Conservation (phyloP, 35 echinoderm and acorn worm species). For the Ptychodera flava region DNA sequence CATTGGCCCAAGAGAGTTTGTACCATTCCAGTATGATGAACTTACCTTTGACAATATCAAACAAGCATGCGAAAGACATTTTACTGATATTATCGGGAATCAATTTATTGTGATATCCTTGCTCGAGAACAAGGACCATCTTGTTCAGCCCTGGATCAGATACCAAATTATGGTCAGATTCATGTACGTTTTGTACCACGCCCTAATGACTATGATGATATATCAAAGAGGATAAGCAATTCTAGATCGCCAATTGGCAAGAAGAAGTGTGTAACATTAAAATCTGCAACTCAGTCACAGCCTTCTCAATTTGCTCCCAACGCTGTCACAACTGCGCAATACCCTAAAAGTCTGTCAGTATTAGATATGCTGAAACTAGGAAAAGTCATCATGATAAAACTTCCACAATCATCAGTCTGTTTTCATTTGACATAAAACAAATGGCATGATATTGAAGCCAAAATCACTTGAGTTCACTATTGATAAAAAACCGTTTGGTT, state of each 20-base stretch:
- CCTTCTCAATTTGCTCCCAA: too few relatives aligned
- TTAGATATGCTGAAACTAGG: constrained; percentile 1
- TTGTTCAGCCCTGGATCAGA: not conserved
- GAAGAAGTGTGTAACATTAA: too few relatives aligned
- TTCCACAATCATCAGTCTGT: not conserved
- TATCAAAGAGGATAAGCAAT: too few relatives aligned
- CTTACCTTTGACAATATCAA: not conserved
- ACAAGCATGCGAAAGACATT: not conserved
- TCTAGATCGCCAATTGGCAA: too few relatives aligned
- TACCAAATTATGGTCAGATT: not conserved
- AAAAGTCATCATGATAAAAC: not conserved
- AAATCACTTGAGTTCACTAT: not conserved
- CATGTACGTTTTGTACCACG: not conserved
- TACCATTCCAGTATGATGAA: not conserved
- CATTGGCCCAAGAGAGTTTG: not conserved
- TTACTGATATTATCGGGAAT: not conserved
- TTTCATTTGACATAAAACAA: not conserved
- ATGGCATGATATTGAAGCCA: not conserved
- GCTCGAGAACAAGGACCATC: not conserved
- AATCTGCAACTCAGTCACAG: too few relatives aligned
- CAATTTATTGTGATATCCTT: not conserved
- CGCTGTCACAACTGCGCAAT: too few relatives aligned
- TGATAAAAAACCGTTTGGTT: not conserved
- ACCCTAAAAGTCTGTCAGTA: too few relatives aligned
- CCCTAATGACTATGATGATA: too few relatives aligned